Base-by-base conservation (phyloP, 2,113 vertebrate genomes). In the Dasypus novemcinctus region DNA sequence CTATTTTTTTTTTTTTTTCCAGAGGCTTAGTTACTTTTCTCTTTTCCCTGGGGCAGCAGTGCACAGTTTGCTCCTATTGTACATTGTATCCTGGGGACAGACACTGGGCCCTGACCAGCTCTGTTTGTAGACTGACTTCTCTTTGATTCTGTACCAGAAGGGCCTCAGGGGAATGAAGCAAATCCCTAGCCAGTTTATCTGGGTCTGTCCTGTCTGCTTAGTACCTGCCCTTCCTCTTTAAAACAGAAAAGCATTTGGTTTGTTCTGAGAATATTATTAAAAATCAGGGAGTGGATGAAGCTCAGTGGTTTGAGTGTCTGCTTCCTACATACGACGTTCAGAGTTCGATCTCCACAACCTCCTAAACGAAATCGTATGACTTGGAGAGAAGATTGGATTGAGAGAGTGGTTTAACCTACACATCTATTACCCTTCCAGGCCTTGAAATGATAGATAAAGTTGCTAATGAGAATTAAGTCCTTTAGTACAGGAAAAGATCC, bases 1-100 rank as follows among this genome's bases (percentile, higher is more conserved):
- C 49, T 93, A 57, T 54, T 76, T 96, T 97, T 38, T 46, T 91
- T 96, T n/a, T n/a, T n/a, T 9, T 9, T 9, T 9, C 43, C 81
- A 69, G 1, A 61, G 36, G 31, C 59, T 31, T 61, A 8, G 5
- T 93, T 69, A 33, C 18, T 69, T 75, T 94, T 80, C 83, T 69
- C 11, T 80, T 71, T 93, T 36, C 4, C 1, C 61, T 6, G 57
- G 61, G 3, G 71, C n/a, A 25, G 82, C 66, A 85, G 64, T 78
- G 8, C 0, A 27, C 38, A 21, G 92, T 87, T 80, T 59, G 4
- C 43, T 81, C 5, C 83, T 89, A 83, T 36, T 36, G 10, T 31
- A 79, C 14, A 15, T 75, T 79, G 12, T 33, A 25, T 91, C 41
- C 23, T 27, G 63, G 43, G 54, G 84, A 57, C 46, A 71, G 36